Evolutionary conservation across 2,888 invertebrate species (phyloP), one percentile per base, ranked within the genome.

Genomic region (Idaea biselata): DNA sequence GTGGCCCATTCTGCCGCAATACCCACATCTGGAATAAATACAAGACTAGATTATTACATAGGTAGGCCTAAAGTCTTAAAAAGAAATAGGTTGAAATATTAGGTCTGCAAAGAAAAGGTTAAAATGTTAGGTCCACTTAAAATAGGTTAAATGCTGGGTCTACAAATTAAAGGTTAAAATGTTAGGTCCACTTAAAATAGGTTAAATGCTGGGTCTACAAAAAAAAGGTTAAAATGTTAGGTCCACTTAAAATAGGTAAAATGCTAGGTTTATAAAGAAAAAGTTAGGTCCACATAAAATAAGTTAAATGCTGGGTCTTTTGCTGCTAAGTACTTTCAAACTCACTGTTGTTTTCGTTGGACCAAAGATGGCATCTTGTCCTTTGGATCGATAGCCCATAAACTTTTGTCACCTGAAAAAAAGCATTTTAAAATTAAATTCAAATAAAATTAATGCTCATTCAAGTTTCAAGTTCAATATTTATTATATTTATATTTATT

Each of bases 1-100:
- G 78, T 96, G 96, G 0, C 96, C 96, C 4, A 88, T 77, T 56
- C 94, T 94, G 66, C 93, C 93, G 79, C 96, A 96, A 74, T 93
- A 93, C 69, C 87, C 90, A 78, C 96, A 96, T 60, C 95, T 94
- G 69, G 11, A 44, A 44, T 3, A 44, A 44, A 14, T 0, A 44
- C 44, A 44, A 44, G 11, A 8, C 0, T 44, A 44, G 44, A 14
- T 44, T 44, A 44, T 8, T 33, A 33, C 33, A 33, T 1, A 33
- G 33, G 14, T 33, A 6, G 4, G 32, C 7, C 14, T 33, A 1
- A 33, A 33, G 14, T 32, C 4, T 7, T 32, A 6, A 6, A 7
- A 6, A 33, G 14, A 11, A 33, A 33, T 33, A 11, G 14, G 33
- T 33, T 33, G 7, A 33, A 33, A 33, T 33, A 33, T 5, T 25